Base-by-base conservation (phyloP, 2,113 vertebrate species). In the Chlorodrepanis virens region DNA sequence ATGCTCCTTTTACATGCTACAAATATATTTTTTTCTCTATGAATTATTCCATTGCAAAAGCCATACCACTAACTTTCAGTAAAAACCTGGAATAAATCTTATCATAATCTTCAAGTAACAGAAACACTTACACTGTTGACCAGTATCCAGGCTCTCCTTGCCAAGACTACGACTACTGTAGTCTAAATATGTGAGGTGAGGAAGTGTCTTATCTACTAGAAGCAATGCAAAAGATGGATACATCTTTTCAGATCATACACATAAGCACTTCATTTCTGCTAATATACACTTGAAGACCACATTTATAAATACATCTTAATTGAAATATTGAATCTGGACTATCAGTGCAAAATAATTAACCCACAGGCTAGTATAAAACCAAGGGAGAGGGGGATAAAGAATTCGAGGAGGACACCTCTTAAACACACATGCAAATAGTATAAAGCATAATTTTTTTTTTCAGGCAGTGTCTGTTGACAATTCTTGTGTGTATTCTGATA, bases 331-430 rank as follows among this genome's bases (percentile, higher is more conserved):
- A 97, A 96, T 91, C 93, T 94, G 37, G 79, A 89, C 93, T 86
- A 92, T 78, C 96, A 98, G 97, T 98, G 97, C 97, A 98, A 98
- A 96, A 96, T 61, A 95, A 75, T 89, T 95, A 96, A 97, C 89
- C 96, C 97, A 98, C 96, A 98, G 97, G 92, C 87, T 96, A 94
- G 72, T 28, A 24, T 72, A 49, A 95, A 96, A 96, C 45, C 61
- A 75, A 83, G 19, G 49, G 27, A 85, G 49, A 87, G 45, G 54
- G 44, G 77, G 45, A 83, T 70, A 54, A 76, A 95, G 81, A 96
- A 69, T 91, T 97, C 8, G 77, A 39, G 39, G 39, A 39, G 39
- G 39, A 39, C 39, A 39, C 39, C 39, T 39, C 39, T 39, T 39
- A 39, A 39, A 39, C 39, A 39, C 29, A 69, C 33, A 39, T 33